Evolutionary conservation across 2,888 invertebrate species (phyloP).

Genomic region (Megastigmus dorsalis): DNA sequence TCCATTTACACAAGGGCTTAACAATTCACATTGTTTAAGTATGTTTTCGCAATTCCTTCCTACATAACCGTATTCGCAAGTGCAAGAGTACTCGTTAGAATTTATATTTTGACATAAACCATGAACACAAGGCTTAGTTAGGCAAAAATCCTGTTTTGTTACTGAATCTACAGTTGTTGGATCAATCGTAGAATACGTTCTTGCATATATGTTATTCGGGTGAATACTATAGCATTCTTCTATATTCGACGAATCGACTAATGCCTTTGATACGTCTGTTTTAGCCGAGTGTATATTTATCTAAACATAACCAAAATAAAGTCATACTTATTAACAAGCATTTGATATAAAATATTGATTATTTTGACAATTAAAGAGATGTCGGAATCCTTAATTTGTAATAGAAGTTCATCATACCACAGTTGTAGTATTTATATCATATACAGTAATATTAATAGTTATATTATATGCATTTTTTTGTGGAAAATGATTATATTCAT

Average conservation of each 20-base stretch:
- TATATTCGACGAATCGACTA: constrained; percentile 87
- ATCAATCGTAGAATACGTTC: not conserved
- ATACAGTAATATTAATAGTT: no score
- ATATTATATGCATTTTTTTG: no score
- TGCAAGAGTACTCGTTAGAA: constrained; percentile 68
- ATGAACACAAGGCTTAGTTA: constrained; percentile 66
- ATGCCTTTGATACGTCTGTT: constrained; percentile 83
- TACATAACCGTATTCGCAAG: constrained; percentile 73
- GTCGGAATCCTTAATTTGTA: no score
- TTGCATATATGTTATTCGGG: constrained; percentile 48
- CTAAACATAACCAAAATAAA: constrained; percentile 76
- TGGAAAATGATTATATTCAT: no score
- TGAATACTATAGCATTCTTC: constrained; percentile 80
- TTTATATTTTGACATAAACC: constrained; percentile 65
- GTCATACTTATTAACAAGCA: no score
- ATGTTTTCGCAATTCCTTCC: constrained; percentile 81
- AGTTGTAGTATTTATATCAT: no score
- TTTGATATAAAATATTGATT: no score
- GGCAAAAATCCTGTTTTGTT: constrained; percentile 62
- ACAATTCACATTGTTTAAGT: constrained; percentile 79
- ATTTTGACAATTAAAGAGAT: no score
- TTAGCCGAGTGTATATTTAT: constrained; percentile 81
- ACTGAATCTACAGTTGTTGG: constrained; percentile 55
- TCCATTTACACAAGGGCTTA: constrained; percentile 86
- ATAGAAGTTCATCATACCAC: no score